phyloP scores from a whole-genome alignment of 1,140 invertebrate genomes.

The Episyrphus balteatus region DNA sequence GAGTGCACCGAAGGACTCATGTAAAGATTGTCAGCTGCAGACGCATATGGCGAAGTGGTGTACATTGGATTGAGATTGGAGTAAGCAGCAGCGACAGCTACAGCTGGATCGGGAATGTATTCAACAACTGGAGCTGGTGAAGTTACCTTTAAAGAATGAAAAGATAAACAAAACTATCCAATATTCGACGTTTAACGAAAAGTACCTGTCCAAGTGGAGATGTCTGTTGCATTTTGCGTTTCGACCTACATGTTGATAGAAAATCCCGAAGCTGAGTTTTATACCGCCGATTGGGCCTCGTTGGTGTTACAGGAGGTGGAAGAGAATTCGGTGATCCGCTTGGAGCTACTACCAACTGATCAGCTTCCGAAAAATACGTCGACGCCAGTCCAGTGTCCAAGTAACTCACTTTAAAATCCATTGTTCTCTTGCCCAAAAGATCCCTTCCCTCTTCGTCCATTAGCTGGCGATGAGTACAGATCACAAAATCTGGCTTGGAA shows the following conservation, averaged over 20 bases:
- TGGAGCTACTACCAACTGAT: slow-evolving; percentile 59
- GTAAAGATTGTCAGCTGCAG: slow-evolving; percentile 54
- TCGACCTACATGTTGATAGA: slow-evolving; percentile 80
- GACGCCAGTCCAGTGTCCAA: slow-evolving; percentile 83
- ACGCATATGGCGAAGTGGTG: slow-evolving; percentile 44
- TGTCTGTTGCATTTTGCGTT: slow-evolving; percentile 61
- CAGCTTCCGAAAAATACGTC: slow-evolving; percentile 77
- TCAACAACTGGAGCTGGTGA: slow-evolving; percentile 47
- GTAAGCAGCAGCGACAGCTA: slow-evolving; percentile 63
- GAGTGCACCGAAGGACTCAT: slow-evolving; percentile 52
- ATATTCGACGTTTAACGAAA: slow-evolving; percentile 21
- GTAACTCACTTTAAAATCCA: slow-evolving; percentile 97
- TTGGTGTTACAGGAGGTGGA: slow-evolving; percentile 50
- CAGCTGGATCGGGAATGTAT: slow-evolving; percentile 53
- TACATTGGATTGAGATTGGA: slow-evolving; percentile 76
- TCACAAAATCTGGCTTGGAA: slow-evolving; percentile 97
- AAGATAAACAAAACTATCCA: background rate
- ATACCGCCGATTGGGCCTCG: slow-evolving; percentile 72
- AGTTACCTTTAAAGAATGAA: slow-evolving; percentile 9
- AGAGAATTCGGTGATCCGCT: slow-evolving; percentile 36
- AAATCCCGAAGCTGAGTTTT: slow-evolving; percentile 89
- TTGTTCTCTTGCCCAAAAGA: slow-evolving; percentile 88
- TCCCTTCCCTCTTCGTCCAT: slow-evolving; percentile 99
- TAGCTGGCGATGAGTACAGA: slow-evolving; percentile 91
- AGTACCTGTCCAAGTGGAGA: slow-evolving; percentile 32